Percentiles rank a stretch among this genome's conserved stretches.
Conservation (phyloP, 2,113 vertebrate genomes). For the Bagarius yarrelli region DNA sequence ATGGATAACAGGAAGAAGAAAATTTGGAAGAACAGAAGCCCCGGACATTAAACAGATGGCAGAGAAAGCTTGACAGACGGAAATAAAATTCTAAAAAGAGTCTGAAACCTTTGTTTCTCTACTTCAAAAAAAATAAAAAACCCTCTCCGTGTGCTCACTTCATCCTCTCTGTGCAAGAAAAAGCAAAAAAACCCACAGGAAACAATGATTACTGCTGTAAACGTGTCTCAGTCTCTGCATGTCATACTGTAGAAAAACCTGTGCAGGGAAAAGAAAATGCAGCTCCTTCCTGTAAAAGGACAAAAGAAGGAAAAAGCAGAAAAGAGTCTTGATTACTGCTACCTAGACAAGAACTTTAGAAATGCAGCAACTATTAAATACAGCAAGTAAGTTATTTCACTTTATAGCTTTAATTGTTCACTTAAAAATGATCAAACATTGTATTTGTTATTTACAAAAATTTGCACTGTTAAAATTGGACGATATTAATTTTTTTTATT, state of each 20-base stretch:
- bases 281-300: constrained; percentile 17
- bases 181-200: not conserved
- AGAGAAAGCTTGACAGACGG: constrained; percentile 5
- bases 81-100: constrained; percentile 3
- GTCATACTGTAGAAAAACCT: constrained; percentile 30
- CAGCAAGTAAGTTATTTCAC: too few relatives aligned
- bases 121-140: constrained; percentile 19
- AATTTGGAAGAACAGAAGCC: not conserved
- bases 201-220: constrained; percentile 23
- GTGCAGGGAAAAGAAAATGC: constrained; percentile 35
- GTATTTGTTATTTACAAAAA: too few relatives aligned
- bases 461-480: too few relatives aligned
- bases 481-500: too few relatives aligned
- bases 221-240: constrained; percentile 9
- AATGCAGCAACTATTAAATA: too few relatives aligned
- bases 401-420: too few relatives aligned
- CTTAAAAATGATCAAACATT: too few relatives aligned
- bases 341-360: not conserved
- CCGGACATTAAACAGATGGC: not conserved
- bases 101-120: constrained; percentile 22
- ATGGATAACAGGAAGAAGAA: not conserved
- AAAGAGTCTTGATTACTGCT: not conserved
- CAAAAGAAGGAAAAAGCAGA: constrained; percentile 31
- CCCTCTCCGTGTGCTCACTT: not conserved
- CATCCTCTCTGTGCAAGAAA: constrained; percentile 11